These are phyloP conservation scores for Tipula vernalis DNA, from an alignment of 2,888 invertebrate genomes.

Conservation along the genomic window DNA sequence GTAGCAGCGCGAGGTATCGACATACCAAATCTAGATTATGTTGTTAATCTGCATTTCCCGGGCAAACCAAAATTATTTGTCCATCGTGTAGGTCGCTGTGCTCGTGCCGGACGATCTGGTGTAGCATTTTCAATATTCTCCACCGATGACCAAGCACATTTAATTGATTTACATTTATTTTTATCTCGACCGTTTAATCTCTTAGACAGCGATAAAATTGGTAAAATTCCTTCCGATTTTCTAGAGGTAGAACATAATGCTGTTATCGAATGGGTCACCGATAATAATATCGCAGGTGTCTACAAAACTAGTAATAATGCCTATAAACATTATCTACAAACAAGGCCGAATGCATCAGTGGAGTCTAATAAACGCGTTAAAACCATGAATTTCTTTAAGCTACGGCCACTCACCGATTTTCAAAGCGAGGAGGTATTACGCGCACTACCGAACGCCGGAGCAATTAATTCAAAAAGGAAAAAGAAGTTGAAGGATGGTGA, in stretches of 20 bases:
- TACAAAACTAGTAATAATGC: slow-evolving; percentile 72
- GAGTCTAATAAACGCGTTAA: slow-evolving; percentile 85
- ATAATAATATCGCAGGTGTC: slow-evolving; percentile 59
- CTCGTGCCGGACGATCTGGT: slow-evolving; percentile 86
- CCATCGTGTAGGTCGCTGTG: slow-evolving; percentile 93
- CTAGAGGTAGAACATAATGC: slow-evolving; percentile 74
- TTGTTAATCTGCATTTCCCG: slow-evolving; percentile 95
- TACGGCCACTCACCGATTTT: slow-evolving; percentile 28
- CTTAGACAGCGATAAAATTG: slow-evolving; percentile 36
- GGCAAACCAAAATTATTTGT: slow-evolving; percentile 94
- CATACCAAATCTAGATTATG: slow-evolving; percentile 88
- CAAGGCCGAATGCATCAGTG: slow-evolving; percentile 76
- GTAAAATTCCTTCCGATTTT: slow-evolving; percentile 65
- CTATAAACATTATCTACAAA: slow-evolving; percentile 78
- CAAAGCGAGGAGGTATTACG: not conserved
- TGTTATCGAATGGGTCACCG: slow-evolving; percentile 60
- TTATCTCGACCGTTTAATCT: slow-evolving; percentile 58
- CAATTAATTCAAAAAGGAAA: not conserved
- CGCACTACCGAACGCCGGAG: not conserved
- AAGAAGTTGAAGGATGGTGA: not conserved
- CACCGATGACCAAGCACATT: slow-evolving; percentile 82
- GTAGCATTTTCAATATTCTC: slow-evolving; percentile 83
- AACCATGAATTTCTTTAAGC: slow-evolving; percentile 52
- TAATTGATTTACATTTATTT: slow-evolving; percentile 91
- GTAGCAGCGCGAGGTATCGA: slow-evolving; percentile 97